Evolutionary conservation across 1,140 invertebrate genomes (phyloP), one percentile per base, ranked within the genome.

Genomic region (Temnothorax longispinosus): DNA sequence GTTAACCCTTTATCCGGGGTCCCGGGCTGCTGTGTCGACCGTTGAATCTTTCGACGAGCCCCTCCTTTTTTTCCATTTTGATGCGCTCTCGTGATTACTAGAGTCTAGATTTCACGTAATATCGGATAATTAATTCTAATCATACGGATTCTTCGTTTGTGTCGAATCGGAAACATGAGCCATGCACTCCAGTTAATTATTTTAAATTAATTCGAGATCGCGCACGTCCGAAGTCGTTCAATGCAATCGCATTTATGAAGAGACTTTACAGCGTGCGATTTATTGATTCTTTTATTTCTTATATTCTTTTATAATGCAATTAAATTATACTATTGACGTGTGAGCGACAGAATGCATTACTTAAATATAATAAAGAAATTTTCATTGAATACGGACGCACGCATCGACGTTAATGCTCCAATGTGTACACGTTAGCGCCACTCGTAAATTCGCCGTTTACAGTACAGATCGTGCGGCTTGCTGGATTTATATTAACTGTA

Each of bases 1-100:
- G 71, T 88, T 91, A 90, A 93, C 91, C 92, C 93, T 92, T 93
- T 90, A 88, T 90, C 86, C 91, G 64, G 47, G 41, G 69, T 81
- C 47, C 78, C 87, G 38, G 85, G 52, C 72, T 87, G 89, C 60
- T 56, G 44, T 54, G 35, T 56, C 32, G 64, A 71, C 50, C 21
- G 47, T 62, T 80, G 78, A 80, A 93, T 89, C 90, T 91, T 89
- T 90, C 91, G 87, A 91, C 41, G 44, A 56, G 47, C 18, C 21
- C 56, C 58, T 84, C 52, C 21, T 21, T 54, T 52, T 52, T 52
- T 35, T 54, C 13, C 44, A 50, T 2, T 21, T 74, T 69, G 76
- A 86, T 50, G 56, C 47, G 54, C 60, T 89, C 47, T 56, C 60
- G 50, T 52, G 88, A 89, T 89, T 82, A 64, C 50, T 52, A 56